These are phyloP conservation scores for Drosophila austrosaltans DNA, from an alignment of 2,888 invertebrate species.

Conservation along the genomic window DNA sequence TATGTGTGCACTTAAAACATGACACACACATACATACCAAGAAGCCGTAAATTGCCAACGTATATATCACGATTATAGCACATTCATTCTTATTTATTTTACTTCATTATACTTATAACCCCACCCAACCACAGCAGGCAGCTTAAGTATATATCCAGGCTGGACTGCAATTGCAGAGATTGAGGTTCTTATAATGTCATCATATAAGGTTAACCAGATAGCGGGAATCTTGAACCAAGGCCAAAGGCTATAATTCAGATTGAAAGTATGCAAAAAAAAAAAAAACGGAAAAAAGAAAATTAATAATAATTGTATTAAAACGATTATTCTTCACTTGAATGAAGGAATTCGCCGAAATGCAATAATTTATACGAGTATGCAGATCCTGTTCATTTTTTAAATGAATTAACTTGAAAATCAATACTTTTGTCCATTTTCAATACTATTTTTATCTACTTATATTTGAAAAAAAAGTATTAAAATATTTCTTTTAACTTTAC, in stretches of 20 bases:
- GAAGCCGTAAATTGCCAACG: slow-evolving; percentile 71
- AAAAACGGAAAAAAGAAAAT: background rate
- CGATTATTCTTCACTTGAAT: background rate
- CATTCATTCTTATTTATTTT: slow-evolving; percentile 62
- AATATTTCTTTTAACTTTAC: too few species aligned
- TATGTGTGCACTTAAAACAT: slow-evolving; percentile 36
- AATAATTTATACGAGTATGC: too few species aligned
- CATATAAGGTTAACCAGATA: background rate
- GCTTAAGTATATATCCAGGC: slow-evolving; percentile 1
- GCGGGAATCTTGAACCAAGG: background rate
- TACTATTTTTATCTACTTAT: too few species aligned
- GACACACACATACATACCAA: slow-evolving; percentile 33
- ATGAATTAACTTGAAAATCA: too few species aligned
- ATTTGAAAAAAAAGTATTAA: too few species aligned
- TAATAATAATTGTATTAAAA: background rate
- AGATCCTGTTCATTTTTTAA: too few species aligned
- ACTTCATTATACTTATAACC: slow-evolving; percentile 62
- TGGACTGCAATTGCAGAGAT: slow-evolving; percentile 8
- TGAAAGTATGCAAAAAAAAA: background rate
- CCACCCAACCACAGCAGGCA: slow-evolving; percentile 6
- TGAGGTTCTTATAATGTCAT: slow-evolving; percentile 8
- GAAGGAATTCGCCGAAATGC: too few species aligned
- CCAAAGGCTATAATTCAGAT: background rate
- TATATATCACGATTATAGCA: slow-evolving; percentile 62
- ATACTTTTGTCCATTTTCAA: too few species aligned